Base-by-base conservation (phyloP, 2,888 invertebrate genomes). In the Diaperis boleti region DNA sequence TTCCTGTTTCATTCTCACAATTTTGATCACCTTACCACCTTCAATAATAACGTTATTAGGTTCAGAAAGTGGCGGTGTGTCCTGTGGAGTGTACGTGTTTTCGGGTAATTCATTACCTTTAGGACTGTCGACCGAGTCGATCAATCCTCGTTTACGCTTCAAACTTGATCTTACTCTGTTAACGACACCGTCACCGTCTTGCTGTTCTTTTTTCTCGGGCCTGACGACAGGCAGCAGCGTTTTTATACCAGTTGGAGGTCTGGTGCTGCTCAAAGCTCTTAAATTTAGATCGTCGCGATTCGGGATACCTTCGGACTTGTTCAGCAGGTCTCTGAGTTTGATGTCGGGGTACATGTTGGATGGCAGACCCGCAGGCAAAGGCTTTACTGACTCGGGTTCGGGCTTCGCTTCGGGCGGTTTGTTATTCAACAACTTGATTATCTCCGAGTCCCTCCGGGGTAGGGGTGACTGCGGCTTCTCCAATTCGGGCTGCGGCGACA, bases 1-100 rank as follows among this genome's bases (percentile, higher is more conserved):
- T 77, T 94, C 93, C 60, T 91, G 89, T 47, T 89, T 88, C 86
- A 93, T 89, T 71, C 89, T 88, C 47, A 92, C 92, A 71, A 92
- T 88, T 80, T 92, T 92, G 56, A 92, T 88, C 10, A 90, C 83
- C 79, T 92, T 90, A 2, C 90, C 90, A 59, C 76, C 76, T 74
- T 79, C 78, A 68, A 78, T 78, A 41, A 79, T 79, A 67, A 78
- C 71, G 62, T 77, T 73, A 67, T 72, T 74, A 64, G 64, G 67
- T 31, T 57, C 60, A 20, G 68, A 35, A 31, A 49, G 49, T 50
- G 49, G 62, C 17, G 62, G 26, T 11, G 56, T 17, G 31, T 22
- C 35, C 15, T 26, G 59, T 39, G 47, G 59, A 18, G 26, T 49
- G 39, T 31, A 55, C 29, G 31, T 41, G 54, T 29, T 54, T 54